These are phyloP conservation scores for Eupithecia exiguata DNA, from an alignment of 2,888 invertebrate genomes.

Conservation along the genomic window DNA sequence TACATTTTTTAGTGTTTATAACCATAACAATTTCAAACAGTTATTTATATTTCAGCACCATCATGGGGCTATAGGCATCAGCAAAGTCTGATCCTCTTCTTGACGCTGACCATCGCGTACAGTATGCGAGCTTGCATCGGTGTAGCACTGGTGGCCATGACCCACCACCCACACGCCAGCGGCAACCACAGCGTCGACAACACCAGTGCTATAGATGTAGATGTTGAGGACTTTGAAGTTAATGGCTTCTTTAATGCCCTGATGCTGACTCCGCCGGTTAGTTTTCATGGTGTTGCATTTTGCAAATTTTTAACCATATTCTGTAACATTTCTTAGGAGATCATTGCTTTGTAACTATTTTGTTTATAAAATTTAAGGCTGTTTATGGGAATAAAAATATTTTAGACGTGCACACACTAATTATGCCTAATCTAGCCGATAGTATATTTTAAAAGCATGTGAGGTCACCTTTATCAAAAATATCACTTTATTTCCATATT, in stretches of 20 bases:
- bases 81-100: slow-evolving; percentile 84
- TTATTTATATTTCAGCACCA: slow-evolving; percentile 41
- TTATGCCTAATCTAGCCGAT: neutral
- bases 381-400: too few relatives aligned
- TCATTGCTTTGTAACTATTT: neutral
- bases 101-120: slow-evolving; percentile 84
- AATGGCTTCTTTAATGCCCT: slow-evolving; percentile 54
- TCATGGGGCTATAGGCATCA: slow-evolving; percentile 80
- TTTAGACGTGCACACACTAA: too few relatives aligned
- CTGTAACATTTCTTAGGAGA: neutral
- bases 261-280: slow-evolving; percentile 64
- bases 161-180: slow-evolving; percentile 41
- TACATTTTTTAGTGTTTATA: too few relatives aligned
- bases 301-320: neutral
- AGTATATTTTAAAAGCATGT: neutral
- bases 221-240: slow-evolving; percentile 42
- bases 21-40: neutral
- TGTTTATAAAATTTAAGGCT: neutral
- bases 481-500: too few relatives aligned
- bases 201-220: slow-evolving; percentile 8
- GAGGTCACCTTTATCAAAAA: too few relatives aligned
- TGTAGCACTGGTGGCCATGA: slow-evolving; percentile 87
- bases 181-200: neutral
- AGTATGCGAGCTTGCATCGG: slow-evolving; percentile 86
- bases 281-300: slow-evolving; percentile 23